phyloP scores from a whole-genome alignment of 2,113 vertebrate genomes.

The Camelus dromedarius region DNA sequence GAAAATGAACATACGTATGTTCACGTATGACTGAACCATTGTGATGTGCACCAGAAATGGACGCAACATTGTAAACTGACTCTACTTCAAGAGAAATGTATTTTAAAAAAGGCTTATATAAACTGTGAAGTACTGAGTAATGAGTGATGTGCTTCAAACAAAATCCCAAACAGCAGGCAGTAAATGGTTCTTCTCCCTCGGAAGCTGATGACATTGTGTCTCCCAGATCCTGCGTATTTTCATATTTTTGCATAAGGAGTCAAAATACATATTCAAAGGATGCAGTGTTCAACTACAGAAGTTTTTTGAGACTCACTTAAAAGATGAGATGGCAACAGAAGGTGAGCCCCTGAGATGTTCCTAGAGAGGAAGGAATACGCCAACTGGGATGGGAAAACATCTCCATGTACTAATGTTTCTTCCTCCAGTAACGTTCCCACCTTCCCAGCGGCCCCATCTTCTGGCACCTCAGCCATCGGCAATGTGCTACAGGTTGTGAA shows the following conservation, averaged over 20 bases:
- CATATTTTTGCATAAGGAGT: neutral
- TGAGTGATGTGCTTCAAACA: neutral
- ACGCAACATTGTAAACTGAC: too few relatives aligned
- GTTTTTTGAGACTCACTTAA: neutral
- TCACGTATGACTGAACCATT: too few relatives aligned
- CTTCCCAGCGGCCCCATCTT: neutral
- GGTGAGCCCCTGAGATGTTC: neutral
- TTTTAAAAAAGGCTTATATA: neutral
- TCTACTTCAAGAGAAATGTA: too few relatives aligned
- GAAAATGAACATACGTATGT: too few relatives aligned
- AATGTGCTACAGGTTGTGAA: neutral
- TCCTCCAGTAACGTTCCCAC: neutral
- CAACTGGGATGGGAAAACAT: neutral
- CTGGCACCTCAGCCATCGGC: neutral
- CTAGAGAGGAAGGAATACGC: neutral
- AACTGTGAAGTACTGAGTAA: neutral
- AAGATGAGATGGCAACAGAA: neutral
- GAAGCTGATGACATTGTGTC: neutral
- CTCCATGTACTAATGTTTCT: neutral
- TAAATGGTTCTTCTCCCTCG: neutral
- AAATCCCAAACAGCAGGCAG: neutral
- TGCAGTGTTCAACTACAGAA: too few relatives aligned
- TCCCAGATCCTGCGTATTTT: neutral
- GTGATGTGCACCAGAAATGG: too few relatives aligned
- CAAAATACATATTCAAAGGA: neutral